Evolutionary conservation across 1,140 invertebrate genomes (phyloP).

Genomic region (Heliconius hewitsoni): DNA sequence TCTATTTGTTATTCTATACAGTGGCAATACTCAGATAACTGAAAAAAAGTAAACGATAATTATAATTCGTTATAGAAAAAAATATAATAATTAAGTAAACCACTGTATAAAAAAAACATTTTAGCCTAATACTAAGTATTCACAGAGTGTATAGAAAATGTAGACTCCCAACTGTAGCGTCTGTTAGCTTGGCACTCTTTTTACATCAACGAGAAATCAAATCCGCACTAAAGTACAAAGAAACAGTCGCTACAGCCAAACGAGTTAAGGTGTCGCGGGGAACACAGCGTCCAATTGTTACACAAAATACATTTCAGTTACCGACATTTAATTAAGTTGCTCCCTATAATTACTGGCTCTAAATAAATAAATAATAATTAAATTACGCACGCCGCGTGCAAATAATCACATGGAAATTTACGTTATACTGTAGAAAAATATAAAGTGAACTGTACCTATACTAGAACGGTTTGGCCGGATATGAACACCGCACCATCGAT

Average conservation of each 20-base stretch:
- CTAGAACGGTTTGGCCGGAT: conserved; percentile 44
- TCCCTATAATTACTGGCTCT: conserved; percentile 53
- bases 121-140: conserved; percentile 49
- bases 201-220: conserved; percentile 28
- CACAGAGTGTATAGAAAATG: conserved; percentile 9
- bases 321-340: conserved; percentile 38
- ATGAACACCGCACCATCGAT: conserved; percentile 17
- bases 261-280: neutral
- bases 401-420: conserved; percentile 51
- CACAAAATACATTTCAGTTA: conserved; percentile 27
- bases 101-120: neutral
- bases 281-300: conserved; percentile 19
- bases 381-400: conserved; percentile 45
- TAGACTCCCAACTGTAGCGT: neutral
- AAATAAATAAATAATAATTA: conserved; percentile 68
- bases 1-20: neutral
- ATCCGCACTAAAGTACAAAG: neutral
- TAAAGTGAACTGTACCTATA: conserved; percentile 45
- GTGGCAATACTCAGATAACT: neutral
- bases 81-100: neutral
- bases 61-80: neutral
- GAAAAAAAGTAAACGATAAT: neutral
- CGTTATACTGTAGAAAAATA: conserved; percentile 64
- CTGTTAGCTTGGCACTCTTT: conserved; percentile 55
- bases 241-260: neutral